A percentile compares a stretch with the other conserved stretches of the same genome.
Evolutionary conservation across 2,888 invertebrate species (phyloP).

Genomic region (Harpalus rufipes): DNA sequence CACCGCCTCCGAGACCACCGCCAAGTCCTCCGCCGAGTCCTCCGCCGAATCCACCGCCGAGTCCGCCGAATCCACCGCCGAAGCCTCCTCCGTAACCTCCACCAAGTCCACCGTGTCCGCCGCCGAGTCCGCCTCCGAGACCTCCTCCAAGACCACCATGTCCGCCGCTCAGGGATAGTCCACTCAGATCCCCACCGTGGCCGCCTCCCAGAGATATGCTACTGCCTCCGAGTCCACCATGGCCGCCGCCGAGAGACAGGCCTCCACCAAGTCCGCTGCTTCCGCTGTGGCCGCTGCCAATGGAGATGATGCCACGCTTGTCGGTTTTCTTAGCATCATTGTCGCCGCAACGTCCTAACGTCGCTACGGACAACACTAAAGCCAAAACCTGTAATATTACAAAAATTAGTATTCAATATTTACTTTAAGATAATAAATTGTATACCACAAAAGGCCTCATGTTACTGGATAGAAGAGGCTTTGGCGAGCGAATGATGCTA

Average conservation of each 20-base stretch:
- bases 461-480: slow-evolving; percentile 43
- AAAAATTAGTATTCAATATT: not conserved
- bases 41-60: slow-evolving; percentile 30
- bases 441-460: slow-evolving; percentile 62
- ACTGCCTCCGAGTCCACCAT: not conserved
- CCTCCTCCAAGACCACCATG: slow-evolving; percentile 52
- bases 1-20: slow-evolving; percentile 59
- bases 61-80: slow-evolving; percentile 33
- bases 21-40: slow-evolving; percentile 58
- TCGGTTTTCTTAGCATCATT: slow-evolving; percentile 63
- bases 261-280: slow-evolving; percentile 21
- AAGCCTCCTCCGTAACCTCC: slow-evolving; percentile 35
- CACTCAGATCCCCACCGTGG: slow-evolving; percentile 50
- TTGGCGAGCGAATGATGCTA: slow-evolving; percentile 59
- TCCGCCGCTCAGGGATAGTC: slow-evolving; percentile 45
- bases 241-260: slow-evolving; percentile 29
- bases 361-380: slow-evolving; percentile 70
- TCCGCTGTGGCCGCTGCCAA: slow-evolving; percentile 45
- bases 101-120: slow-evolving; percentile 32
- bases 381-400: slow-evolving; percentile 72
- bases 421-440: not conserved
- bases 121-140: slow-evolving; percentile 36
- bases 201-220: slow-evolving; percentile 51
- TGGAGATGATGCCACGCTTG: slow-evolving; percentile 57
- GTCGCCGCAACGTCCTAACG: slow-evolving; percentile 68